Base-by-base conservation (phyloP, 2,113 vertebrate species). In the Octodon degus region DNA sequence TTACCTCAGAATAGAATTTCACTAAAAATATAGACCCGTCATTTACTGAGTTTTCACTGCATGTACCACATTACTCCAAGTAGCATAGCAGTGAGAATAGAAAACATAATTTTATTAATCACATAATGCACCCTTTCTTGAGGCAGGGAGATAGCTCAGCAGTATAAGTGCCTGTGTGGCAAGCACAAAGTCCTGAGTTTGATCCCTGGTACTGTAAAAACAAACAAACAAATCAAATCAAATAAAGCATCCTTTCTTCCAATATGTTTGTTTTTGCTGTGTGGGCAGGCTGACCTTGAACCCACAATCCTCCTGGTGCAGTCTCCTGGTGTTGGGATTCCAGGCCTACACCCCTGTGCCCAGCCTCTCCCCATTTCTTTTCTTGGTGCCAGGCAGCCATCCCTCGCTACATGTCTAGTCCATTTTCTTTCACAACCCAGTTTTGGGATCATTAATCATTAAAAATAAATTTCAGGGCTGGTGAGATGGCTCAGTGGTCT, bases 391-490 rank as follows among this genome's bases (percentile, higher is more conserved):
- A 32, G 37, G 24, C 16, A 83, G 25, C 68, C 68, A 70, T 74
- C n/a, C 43, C 13, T 94, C 74, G 14, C 37, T 40, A 95, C 17
- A 90, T 10, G 85, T 17, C 16, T 5, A 67, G 85, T 34, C 27
- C 77, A 85, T 62, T 89, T 92, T 88, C 82, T 94, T 92, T 85
- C 4, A 86, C 19, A 10, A 63, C 4, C 16, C n/a, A 96, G 37
- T 50, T 95, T 86, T 74, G 47, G n/a, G 47, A 81, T 77, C 16
- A 34, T 65, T 79, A 76, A 90, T 90, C 87, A 93, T 62, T 85
- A 32, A 72, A 88, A 93, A 86, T 83, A 72, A 82, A 88, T 81
- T 60, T 81, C 17, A 95, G n/a, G n/a, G n/a, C n/a, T n/a, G n/a
- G n/a, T n/a, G n/a, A n/a, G n/a, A n/a, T n/a, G n/a, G n/a, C n/a